Percentiles rank a stretch among this genome's conserved stretches.
Conservation (phyloP, 2,113 vertebrate genomes). For the Columba livia region DNA sequence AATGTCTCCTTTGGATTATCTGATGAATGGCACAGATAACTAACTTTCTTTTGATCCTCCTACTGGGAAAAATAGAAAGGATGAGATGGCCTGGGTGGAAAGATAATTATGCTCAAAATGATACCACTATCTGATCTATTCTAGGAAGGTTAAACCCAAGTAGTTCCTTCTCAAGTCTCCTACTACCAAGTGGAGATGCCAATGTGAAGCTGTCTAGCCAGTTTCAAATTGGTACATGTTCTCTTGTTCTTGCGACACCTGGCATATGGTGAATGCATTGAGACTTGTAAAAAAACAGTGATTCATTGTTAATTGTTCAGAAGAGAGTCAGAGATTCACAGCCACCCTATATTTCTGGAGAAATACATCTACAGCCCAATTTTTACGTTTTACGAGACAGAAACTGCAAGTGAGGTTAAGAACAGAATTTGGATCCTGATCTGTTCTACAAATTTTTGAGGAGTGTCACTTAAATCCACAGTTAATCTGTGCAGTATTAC, state of each 20-base stretch:
- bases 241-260: conserved; percentile 62
- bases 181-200: not conserved
- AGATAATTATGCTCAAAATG: conserved; percentile 43
- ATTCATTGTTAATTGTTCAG: conserved; percentile 70
- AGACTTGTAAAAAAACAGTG: conserved; percentile 67
- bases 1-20: conserved; percentile 39
- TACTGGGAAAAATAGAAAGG: conserved; percentile 36
- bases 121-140: conserved; percentile 49
- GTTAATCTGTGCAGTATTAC: not conserved
- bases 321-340: not conserved
- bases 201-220: conserved; percentile 44
- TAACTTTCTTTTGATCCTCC: conserved; percentile 63
- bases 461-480: not conserved
- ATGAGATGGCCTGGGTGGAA: not conserved
- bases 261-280: conserved; percentile 59
- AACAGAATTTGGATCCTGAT: not conserved
- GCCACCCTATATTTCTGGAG: conserved; percentile 17
- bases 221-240: conserved; percentile 28
- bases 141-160: conserved; percentile 15
- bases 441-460: not conserved
- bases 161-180: not conserved
- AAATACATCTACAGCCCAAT: not conserved
- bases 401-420: not conserved
- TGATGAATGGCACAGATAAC: conserved; percentile 44
- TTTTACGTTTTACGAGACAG: not conserved